Evolutionary conservation across 2,888 invertebrate genomes (phyloP).

Genomic region (Nudaria mundana): DNA sequence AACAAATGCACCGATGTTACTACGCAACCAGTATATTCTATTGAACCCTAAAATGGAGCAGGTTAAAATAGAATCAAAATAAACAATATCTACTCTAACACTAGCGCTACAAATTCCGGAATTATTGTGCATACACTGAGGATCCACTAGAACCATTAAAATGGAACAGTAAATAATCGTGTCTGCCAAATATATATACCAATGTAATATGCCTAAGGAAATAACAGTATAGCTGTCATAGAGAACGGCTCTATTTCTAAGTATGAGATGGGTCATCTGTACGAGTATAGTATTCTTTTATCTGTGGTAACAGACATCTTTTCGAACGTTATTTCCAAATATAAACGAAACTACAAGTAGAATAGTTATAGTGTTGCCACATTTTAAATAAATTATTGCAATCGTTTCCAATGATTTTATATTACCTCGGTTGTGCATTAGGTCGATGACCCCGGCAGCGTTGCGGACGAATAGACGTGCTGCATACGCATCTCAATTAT

Average conservation of each 20-base stretch:
- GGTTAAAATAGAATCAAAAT: not conserved
- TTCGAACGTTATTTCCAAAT: conserved; percentile 1
- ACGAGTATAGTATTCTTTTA: too few relatives aligned
- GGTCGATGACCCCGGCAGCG: conserved; percentile 66
- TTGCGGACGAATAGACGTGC: conserved; percentile 42
- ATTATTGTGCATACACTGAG: too few relatives aligned
- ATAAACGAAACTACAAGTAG: not conserved
- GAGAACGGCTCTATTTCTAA: too few relatives aligned
- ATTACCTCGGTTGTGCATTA: conserved; percentile 37
- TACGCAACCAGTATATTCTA: not conserved
- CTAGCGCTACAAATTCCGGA: not conserved
- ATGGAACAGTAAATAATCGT: too few relatives aligned
- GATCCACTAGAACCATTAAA: too few relatives aligned
- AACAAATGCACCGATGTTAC: not conserved
- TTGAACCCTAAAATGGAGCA: not conserved
- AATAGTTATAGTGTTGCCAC: conserved; percentile 2
- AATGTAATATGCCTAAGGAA: too few relatives aligned
- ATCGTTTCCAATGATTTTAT: conserved; percentile 43
- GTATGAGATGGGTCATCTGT: too few relatives aligned
- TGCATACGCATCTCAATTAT: conserved; percentile 59
- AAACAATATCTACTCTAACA: not conserved
- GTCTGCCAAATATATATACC: too few relatives aligned
- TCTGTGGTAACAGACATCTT: not conserved
- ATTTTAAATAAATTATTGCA: conserved; percentile 20
- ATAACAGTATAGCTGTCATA: too few relatives aligned